Conservation (phyloP, 1,140 invertebrate genomes). For the Aphelenchoides besseyi region DNA sequence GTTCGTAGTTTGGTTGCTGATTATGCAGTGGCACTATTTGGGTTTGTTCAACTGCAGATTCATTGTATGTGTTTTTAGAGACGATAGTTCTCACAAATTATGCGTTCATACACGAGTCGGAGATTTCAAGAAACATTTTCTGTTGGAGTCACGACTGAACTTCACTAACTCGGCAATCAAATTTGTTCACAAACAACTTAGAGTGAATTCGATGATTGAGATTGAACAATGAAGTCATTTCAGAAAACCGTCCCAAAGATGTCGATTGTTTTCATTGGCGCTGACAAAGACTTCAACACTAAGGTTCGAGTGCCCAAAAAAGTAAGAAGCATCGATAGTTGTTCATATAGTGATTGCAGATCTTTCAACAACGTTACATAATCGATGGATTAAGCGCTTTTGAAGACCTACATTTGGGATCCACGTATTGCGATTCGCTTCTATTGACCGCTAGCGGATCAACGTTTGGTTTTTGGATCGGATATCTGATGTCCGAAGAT, state of each 20-base stretch:
- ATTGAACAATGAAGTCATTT: background rate
- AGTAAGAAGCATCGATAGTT: background rate
- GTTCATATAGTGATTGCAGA: conserved; percentile 4
- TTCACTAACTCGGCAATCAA: background rate
- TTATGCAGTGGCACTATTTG: background rate
- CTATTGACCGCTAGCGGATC: background rate
- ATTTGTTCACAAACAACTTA: background rate
- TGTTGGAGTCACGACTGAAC: conserved; percentile 8
- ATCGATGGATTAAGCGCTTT: background rate
- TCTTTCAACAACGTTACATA: background rate
- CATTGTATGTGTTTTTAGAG: conserved; percentile 7
- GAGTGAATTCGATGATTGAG: background rate
- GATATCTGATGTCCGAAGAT: background rate
- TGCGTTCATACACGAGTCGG: conserved; percentile 20
- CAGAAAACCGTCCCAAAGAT: background rate
- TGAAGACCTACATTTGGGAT: conserved; percentile 5
- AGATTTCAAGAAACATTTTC: conserved; percentile 23
- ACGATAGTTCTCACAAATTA: conserved; percentile 9
- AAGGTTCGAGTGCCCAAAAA: background rate
- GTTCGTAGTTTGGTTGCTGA: background rate
- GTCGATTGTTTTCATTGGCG: background rate
- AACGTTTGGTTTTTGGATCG: background rate
- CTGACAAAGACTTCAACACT: background rate
- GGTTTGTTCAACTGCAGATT: background rate
- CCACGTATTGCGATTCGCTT: background rate